These are phyloP conservation scores for Colletes latitarsis DNA, from an alignment of 1,140 invertebrate genomes.

Conservation along the genomic window DNA sequence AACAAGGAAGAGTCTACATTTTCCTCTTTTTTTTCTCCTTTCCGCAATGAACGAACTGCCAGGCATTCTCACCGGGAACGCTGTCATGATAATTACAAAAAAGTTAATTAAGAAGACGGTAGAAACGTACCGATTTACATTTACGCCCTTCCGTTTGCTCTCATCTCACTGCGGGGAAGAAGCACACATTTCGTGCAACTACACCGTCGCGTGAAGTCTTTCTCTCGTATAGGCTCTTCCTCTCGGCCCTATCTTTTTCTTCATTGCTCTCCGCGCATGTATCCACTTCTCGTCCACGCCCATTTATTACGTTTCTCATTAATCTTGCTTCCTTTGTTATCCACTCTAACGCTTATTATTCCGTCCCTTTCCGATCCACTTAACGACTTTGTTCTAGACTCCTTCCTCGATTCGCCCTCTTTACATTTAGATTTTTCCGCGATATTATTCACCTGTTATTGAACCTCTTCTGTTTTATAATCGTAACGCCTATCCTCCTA, in stretches of 20 bases:
- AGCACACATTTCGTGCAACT: slow-evolving; percentile 8
- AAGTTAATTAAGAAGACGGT: slow-evolving; percentile 69
- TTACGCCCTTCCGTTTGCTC: slow-evolving; percentile 61
- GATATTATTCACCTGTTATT: background rate
- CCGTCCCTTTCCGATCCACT: background rate
- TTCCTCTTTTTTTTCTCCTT: slow-evolving; percentile 1
- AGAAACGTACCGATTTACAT: slow-evolving; percentile 67
- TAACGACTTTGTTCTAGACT: background rate
- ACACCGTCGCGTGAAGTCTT: background rate
- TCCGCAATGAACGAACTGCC: slow-evolving; percentile 31
- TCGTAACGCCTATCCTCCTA: slow-evolving; percentile 1
- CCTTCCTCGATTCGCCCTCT: too few species aligned
- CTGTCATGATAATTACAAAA: slow-evolving; percentile 66
- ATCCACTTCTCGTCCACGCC: background rate
- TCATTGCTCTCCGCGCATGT: background rate
- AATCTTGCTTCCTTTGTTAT: slow-evolving; percentile 34
- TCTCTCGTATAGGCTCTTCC: slow-evolving; percentile 30
- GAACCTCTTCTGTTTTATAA: background rate
- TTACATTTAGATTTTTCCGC: background rate
- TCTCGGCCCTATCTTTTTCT: background rate
- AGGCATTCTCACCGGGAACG: slow-evolving; percentile 39
- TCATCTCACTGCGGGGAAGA: slow-evolving; percentile 31
- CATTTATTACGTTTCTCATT: slow-evolving; percentile 8
- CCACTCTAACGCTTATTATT: slow-evolving; percentile 23
- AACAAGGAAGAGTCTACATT: slow-evolving; percentile 42